Percentiles rank a stretch among this genome's conserved stretches.
phyloP scores from a whole-genome alignment of 2,113 vertebrate genomes.

The Actenoides hombroni region DNA sequence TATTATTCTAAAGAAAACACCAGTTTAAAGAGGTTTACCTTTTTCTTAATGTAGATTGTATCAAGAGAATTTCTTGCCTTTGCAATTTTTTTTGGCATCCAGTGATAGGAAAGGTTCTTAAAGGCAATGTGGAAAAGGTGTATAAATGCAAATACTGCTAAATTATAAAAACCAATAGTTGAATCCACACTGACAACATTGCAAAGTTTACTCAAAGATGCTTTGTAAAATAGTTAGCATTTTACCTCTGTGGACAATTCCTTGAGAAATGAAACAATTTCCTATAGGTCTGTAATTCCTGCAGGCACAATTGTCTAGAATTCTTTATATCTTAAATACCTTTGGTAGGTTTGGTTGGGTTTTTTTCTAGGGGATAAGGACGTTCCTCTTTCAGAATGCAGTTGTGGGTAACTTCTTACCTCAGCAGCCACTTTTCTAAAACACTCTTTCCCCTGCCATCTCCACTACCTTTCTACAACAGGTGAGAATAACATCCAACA shows the following conservation, averaged over 20 bases:
- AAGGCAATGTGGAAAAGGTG: background rate
- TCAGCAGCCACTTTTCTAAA: background rate
- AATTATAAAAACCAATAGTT: background rate
- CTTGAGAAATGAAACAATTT: background rate
- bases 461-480: background rate
- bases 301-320: background rate
- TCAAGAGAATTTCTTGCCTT: background rate
- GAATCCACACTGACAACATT: background rate
- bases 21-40: background rate
- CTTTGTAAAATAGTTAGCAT: background rate
- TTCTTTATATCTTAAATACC: background rate
- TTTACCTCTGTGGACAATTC: background rate
- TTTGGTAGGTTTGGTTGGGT: accelerated
- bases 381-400: background rate
- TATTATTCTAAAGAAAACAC: background rate
- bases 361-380: background rate
- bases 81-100: background rate
- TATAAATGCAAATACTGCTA: background rate
- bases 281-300: background rate
- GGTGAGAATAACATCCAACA: background rate
- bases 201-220: background rate
- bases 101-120: background rate
- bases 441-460: background rate
- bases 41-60: background rate
- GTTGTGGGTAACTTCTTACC: background rate